phyloP scores from a whole-genome alignment of 2,797 vertebrate genomes.

The Mormyrops attenuatus region DNA sequence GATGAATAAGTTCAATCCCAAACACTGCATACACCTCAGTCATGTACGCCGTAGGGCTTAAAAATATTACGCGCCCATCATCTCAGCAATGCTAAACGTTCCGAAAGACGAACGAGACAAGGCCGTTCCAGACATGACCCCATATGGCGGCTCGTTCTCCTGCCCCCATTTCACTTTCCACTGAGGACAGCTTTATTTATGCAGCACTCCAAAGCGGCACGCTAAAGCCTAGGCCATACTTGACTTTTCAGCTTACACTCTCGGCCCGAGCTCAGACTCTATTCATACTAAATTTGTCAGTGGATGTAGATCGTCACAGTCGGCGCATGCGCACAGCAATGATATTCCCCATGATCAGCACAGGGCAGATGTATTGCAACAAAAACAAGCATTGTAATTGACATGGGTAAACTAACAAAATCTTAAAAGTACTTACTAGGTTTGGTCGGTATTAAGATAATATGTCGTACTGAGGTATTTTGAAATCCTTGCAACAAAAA shows the following conservation, averaged over 20 bases:
- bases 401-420: neutral
- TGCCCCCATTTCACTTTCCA: neutral
- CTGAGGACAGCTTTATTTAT: conserved; percentile 8
- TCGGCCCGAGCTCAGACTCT: neutral
- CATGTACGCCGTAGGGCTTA: neutral
- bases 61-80: neutral
- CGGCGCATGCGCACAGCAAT: neutral
- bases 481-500: too few relatives aligned
- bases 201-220: neutral
- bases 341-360: neutral
- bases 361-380: neutral
- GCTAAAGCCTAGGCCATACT: neutral
- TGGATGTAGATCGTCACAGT: neutral
- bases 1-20: neutral
- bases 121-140: neutral
- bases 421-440: neutral
- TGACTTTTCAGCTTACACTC: neutral
- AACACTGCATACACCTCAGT: neutral
- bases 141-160: neutral
- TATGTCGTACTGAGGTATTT: too few relatives aligned
- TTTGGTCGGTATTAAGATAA: neutral
- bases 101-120: neutral
- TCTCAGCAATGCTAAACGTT: neutral
- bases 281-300: neutral
- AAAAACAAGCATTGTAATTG: neutral